These are phyloP conservation scores for Aelia acuminata DNA, from an alignment of 2,888 invertebrate species.

Conservation along the genomic window DNA sequence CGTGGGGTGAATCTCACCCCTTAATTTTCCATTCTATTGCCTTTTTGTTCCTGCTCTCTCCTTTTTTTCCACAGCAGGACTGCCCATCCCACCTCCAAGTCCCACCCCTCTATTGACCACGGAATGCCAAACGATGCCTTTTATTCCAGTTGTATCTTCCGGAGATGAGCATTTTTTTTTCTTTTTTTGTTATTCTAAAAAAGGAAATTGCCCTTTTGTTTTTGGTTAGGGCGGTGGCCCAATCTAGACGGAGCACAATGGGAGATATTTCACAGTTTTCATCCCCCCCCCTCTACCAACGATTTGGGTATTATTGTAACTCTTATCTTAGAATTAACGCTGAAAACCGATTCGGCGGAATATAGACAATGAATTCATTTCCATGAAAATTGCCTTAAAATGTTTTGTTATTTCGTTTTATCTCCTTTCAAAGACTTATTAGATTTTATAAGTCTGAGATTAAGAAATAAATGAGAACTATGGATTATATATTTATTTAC, in stretches of 20 bases:
- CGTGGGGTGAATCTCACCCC: slow-evolving; percentile 36
- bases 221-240: not conserved
- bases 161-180: slow-evolving; percentile 31
- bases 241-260: not conserved
- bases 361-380: slow-evolving; percentile 30
- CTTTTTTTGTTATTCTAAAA: not conserved
- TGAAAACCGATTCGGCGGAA: not conserved
- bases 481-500: not conserved
- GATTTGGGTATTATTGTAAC: not conserved
- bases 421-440: not conserved
- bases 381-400: slow-evolving; percentile 13
- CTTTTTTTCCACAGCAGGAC: not conserved
- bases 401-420: not conserved
- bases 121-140: slow-evolving; percentile 6
- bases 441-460: not conserved
- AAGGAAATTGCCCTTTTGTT: slow-evolving; percentile 24
- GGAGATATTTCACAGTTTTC: slow-evolving; percentile 28
- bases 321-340: not conserved
- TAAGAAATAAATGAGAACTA: not conserved
- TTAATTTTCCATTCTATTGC: slow-evolving; percentile 48
- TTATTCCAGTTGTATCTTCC: slow-evolving; percentile 38
- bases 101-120: slow-evolving; percentile 32
- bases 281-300: not conserved
- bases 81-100: not conserved
- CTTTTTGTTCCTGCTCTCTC: not conserved